Percentiles rank a stretch among this genome's conserved stretches.
Conservation (phyloP, 2,113 vertebrate genomes). For the Chionis minor region DNA sequence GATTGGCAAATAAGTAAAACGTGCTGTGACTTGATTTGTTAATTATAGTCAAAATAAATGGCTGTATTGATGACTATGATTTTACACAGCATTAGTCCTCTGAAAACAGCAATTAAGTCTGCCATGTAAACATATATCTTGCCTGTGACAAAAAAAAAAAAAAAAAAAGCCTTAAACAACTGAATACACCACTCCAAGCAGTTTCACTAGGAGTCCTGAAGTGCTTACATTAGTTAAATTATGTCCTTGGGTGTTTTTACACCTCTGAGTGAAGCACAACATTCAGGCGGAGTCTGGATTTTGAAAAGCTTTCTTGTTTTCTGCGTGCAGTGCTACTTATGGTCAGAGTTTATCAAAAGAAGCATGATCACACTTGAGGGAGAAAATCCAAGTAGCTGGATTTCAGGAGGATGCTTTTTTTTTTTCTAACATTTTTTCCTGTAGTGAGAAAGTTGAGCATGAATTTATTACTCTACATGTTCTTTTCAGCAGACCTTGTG, state of each 20-base stretch:
- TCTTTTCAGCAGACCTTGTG: neutral
- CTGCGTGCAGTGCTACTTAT: neutral
- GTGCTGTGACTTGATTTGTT: constrained; percentile 81
- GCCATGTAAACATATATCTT: constrained; percentile 62
- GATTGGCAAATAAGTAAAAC: constrained; percentile 83
- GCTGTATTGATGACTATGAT: constrained; percentile 77
- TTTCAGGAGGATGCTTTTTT: neutral
- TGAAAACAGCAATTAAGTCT: constrained; percentile 63
- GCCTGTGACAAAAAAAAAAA: constrained; percentile 55
- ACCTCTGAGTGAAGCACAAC: constrained; percentile 51
- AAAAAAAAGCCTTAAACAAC: constrained; percentile 36
- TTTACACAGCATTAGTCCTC: constrained; percentile 63
- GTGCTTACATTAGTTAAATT: constrained; percentile 66
- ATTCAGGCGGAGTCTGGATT: constrained; percentile 9
- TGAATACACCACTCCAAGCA: constrained; percentile 41
- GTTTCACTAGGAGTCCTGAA: constrained; percentile 53
- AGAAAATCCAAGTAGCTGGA: neutral
- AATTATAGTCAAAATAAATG: constrained; percentile 71
- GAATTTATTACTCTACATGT: neutral
- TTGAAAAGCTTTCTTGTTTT: constrained; percentile 48
- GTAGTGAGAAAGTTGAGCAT: neutral
- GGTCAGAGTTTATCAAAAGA: constrained; percentile 44
- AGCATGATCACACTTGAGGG: neutral
- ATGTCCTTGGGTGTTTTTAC: constrained; percentile 63
- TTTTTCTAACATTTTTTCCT: neutral